Evolutionary conservation across 1,140 invertebrate genomes (phyloP).

Genomic region (Drosophila tani): DNA sequence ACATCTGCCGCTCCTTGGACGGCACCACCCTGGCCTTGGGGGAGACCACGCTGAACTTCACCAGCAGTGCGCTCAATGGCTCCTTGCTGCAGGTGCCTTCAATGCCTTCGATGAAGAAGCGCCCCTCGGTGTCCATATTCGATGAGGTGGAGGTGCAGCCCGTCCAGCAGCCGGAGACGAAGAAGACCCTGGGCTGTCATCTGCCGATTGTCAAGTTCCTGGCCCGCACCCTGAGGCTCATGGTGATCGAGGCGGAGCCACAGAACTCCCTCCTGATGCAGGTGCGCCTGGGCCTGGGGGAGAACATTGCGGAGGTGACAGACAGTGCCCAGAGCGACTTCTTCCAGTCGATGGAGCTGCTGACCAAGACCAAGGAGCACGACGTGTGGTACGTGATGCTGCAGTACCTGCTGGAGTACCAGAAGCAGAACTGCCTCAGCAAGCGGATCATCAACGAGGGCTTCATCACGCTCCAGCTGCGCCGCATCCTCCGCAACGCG

Average conservation of each 20-base stretch:
- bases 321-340: slow-evolving; percentile 72
- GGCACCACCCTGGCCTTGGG: slow-evolving; percentile 45
- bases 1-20: slow-evolving; percentile 67
- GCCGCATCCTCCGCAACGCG: slow-evolving; percentile 67
- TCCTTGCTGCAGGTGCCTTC: slow-evolving; percentile 37
- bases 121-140: slow-evolving; percentile 78
- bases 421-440: slow-evolving; percentile 54
- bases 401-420: slow-evolving; percentile 73
- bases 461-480: slow-evolving; percentile 72
- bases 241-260: slow-evolving; percentile 59
- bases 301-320: slow-evolving; percentile 51
- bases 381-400: slow-evolving; percentile 77
- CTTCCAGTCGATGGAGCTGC: slow-evolving; percentile 70
- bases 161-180: slow-evolving; percentile 47
- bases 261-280: slow-evolving; percentile 58
- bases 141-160: slow-evolving; percentile 71
- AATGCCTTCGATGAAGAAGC: slow-evolving; percentile 47
- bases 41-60: slow-evolving; percentile 72
- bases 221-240: slow-evolving; percentile 65
- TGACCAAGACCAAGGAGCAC: slow-evolving; percentile 77
- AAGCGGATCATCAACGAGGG: slow-evolving; percentile 70
- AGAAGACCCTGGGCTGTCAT: slow-evolving; percentile 57
- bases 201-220: slow-evolving; percentile 72
- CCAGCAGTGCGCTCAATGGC: slow-evolving; percentile 54
- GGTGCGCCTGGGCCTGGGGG: slow-evolving; percentile 43